Evolutionary conservation across 2,797 vertebrate species (phyloP), one percentile per base, ranked within the genome.

Genomic region (Ambastaia sidthimunki): DNA sequence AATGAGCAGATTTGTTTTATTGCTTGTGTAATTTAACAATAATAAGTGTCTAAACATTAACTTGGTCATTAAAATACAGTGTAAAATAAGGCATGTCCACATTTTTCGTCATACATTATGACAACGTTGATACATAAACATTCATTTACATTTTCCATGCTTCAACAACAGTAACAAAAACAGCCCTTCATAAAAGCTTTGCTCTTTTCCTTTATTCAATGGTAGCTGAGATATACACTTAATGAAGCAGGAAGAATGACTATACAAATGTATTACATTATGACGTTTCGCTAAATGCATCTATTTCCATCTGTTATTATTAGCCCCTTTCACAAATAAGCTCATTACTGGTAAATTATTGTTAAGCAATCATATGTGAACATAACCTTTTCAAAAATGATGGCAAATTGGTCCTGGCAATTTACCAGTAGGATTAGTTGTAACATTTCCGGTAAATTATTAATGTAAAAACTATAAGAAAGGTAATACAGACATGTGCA

Each of bases 1-100:
- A 44, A 44, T 44, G 10, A 11, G 41, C 41, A 44, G 41, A 11
- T 7, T 75, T 34, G 23, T 54, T 77, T 78, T 50, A 70, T 78
- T 70, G 54, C 55, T 70, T n/a, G 60, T 70, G 54, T 23, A 59
- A 70, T 31, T 10, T 44, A 31, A 21, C 75, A 60, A 48, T 70
- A 7, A 59, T 37, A 70, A 60, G 37, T 50, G 41, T 78, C 54
- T 31, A 41, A 25, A 15, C 57, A 50, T 70, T 16, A 69, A 44
- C 16, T 44, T 68, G 74, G 41, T 44, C 9, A 44, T 44, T 44
- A 44, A 67, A 19, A 16, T 28, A 44, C 41, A 44, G 13, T 28
- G 23, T 69, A 62, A 71, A 34, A 62, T 50, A 31, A 31, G 28
- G 23, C 57, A 60, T 28, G 23, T 7, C 25, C 57, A 28, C 11